phyloP scores from a whole-genome alignment of 2,113 vertebrate species.

The Eurypyga helias region DNA sequence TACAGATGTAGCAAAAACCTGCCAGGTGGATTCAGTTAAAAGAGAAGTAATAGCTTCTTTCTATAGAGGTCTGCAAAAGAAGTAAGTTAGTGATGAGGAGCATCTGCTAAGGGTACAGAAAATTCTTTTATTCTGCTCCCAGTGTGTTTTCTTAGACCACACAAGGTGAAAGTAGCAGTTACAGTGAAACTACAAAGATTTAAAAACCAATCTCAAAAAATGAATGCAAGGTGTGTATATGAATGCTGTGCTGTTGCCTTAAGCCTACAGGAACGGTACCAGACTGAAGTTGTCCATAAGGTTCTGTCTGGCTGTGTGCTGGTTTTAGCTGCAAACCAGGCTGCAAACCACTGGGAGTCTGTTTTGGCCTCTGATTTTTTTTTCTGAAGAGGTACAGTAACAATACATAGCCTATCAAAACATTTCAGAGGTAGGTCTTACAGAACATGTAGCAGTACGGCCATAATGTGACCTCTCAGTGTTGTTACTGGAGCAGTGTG shows the following conservation, averaged over 20 bases:
- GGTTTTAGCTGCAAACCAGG: too few species aligned
- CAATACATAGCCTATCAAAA: background rate
- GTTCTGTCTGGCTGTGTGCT: background rate
- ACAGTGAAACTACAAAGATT: background rate
- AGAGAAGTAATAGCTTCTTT: slow-evolving; percentile 40
- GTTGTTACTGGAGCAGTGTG: background rate
- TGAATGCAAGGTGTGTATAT: background rate
- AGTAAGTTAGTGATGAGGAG: background rate
- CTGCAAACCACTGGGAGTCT: background rate
- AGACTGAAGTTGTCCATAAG: background rate
- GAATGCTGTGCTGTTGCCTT: background rate
- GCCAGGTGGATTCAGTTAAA: slow-evolving; percentile 21
- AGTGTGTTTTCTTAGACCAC: background rate
- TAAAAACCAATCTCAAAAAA: background rate
- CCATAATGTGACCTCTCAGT: background rate
- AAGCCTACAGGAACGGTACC: background rate
- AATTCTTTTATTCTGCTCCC: background rate
- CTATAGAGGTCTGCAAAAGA: slow-evolving; percentile 38
- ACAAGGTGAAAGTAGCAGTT: background rate
- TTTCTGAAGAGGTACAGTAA: background rate
- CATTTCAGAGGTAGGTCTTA: background rate
- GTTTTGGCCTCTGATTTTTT: background rate
- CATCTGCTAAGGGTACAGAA: background rate
- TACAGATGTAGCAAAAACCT: slow-evolving; percentile 62
- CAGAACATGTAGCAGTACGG: rapidly evolving